These are phyloP conservation scores for Macaria liturata DNA, from an alignment of 2,888 invertebrate genomes.

Conservation along the genomic window DNA sequence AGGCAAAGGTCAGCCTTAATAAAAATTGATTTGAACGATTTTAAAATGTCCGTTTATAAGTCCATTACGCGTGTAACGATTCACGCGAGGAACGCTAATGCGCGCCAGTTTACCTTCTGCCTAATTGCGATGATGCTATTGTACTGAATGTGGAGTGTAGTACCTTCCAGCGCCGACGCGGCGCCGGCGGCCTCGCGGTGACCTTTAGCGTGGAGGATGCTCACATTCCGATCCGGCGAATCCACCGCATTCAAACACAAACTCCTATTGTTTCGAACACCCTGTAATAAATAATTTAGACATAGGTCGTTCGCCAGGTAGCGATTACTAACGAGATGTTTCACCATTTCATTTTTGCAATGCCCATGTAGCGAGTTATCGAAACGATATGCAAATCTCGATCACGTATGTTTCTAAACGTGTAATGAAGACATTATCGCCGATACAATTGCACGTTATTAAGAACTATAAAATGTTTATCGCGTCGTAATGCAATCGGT, in stretches of 20 bases:
- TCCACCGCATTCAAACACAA: conserved; percentile 57
- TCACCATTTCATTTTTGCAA: conserved; percentile 25
- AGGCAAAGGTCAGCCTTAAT: conserved; percentile 35
- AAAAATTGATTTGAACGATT: conserved; percentile 39
- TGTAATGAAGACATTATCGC: conserved; percentile 32
- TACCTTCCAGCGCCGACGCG: conserved; percentile 48
- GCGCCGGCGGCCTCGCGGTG: conserved; percentile 60
- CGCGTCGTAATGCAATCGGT: conserved; percentile 44
- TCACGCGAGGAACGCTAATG: conserved; percentile 36
- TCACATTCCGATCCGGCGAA: conserved; percentile 69
- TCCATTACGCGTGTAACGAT: conserved; percentile 41
- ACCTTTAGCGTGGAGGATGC: conserved; percentile 72
- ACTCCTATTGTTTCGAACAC: conserved; percentile 52
- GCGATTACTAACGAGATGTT: conserved; percentile 33
- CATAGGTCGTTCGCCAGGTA: conserved; percentile 34
- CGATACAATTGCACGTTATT: conserved; percentile 36
- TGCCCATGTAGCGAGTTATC: conserved; percentile 14
- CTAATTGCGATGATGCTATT: conserved; percentile 60
- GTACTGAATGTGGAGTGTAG: conserved; percentile 43
- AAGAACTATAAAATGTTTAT: conserved; percentile 41
- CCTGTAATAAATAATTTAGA: conserved; percentile 36
- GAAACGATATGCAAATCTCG: conserved; percentile 22
- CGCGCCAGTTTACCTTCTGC: conserved; percentile 56
- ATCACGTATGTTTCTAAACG: conserved; percentile 27
- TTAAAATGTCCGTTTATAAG: conserved; percentile 44